Percentiles rank a stretch among this genome's conserved stretches.
Evolutionary conservation across 1,140 invertebrate species (phyloP).

Genomic region (Chionoecetes opilio): DNA sequence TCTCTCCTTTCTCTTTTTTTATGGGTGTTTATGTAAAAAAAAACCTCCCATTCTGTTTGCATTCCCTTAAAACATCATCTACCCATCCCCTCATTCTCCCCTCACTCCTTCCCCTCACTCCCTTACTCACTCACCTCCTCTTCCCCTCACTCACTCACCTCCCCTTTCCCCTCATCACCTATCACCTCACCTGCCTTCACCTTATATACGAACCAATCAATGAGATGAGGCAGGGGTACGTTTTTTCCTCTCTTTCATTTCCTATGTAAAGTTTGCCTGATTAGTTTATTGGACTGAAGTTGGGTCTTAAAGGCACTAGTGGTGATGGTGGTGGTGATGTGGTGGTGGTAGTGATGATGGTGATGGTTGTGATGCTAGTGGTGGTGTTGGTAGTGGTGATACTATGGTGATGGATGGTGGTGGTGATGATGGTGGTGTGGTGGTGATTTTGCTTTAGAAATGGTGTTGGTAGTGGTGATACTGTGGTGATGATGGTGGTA

Average conservation of each 20-base stretch:
- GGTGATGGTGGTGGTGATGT: too few relatives aligned
- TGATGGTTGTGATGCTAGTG: too few relatives aligned
- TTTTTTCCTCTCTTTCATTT: too few relatives aligned
- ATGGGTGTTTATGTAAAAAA: neutral
- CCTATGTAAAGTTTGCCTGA: too few relatives aligned
- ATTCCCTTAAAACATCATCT: neutral
- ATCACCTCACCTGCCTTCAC: too few relatives aligned
- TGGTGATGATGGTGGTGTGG: neutral
- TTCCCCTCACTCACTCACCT: neutral
- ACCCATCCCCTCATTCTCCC: neutral
- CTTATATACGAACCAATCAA: too few relatives aligned
- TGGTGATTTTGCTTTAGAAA: neutral
- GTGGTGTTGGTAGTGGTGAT: neutral
- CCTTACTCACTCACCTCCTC: neutral
- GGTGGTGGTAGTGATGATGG: too few relatives aligned
- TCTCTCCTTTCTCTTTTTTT: neutral
- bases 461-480: neutral
- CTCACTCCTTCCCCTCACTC: neutral
- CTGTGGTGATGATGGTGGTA: neutral
- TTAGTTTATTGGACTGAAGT: too few relatives aligned
- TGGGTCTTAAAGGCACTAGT: too few relatives aligned
- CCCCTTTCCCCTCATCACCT: neutral
- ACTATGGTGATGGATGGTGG: neutral
- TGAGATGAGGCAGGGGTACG: too few relatives aligned
- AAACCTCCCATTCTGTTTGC: conserved; percentile 7